These are phyloP conservation scores for Euzetes globulus DNA, from an alignment of 2,888 invertebrate genomes.

Conservation along the genomic window DNA sequence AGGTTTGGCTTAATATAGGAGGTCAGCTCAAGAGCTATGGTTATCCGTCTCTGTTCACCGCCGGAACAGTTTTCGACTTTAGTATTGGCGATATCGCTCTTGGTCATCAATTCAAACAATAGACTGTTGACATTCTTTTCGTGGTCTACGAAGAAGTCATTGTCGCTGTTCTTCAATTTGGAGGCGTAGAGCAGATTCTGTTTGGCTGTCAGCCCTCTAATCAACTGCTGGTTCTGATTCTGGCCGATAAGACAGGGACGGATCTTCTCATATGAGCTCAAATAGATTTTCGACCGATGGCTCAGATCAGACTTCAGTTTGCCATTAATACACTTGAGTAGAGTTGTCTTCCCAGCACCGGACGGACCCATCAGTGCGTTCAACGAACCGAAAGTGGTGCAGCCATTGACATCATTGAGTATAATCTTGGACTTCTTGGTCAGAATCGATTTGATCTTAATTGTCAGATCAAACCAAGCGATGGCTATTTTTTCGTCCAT, in stretches of 20 bases:
- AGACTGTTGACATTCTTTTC: slow-evolving; percentile 1
- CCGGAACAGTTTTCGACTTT: slow-evolving; percentile 13
- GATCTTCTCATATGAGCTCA: slow-evolving; percentile 16
- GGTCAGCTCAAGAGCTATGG: slow-evolving; percentile 12
- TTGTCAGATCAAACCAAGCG: slow-evolving; percentile 4
- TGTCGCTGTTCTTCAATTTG: slow-evolving; percentile 23
- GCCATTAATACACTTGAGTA: slow-evolving; percentile 16
- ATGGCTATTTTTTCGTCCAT: slow-evolving; percentile 11
- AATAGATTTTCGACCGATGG: not conserved
- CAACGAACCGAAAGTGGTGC: not conserved
- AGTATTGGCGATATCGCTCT: not conserved
- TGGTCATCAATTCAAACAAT: slow-evolving; percentile 12
- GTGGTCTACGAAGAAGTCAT: slow-evolving; percentile 12
- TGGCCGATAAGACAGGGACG: slow-evolving; percentile 17
- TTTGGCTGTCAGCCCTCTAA: slow-evolving; percentile 1
- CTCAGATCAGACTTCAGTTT: slow-evolving; percentile 4
- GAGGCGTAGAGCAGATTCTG: slow-evolving; percentile 17
- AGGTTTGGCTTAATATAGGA: slow-evolving; percentile 13
- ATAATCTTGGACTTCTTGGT: not conserved
- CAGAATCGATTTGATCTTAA: not conserved
- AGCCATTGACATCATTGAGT: not conserved
- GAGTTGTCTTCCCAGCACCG: slow-evolving; percentile 16
- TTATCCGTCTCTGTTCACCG: slow-evolving; percentile 17
- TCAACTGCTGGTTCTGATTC: slow-evolving; percentile 6
- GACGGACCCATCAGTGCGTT: slow-evolving; percentile 26